Conservation (phyloP, 2,797 vertebrate genomes). For the Cyclopterus lumpus region DNA sequence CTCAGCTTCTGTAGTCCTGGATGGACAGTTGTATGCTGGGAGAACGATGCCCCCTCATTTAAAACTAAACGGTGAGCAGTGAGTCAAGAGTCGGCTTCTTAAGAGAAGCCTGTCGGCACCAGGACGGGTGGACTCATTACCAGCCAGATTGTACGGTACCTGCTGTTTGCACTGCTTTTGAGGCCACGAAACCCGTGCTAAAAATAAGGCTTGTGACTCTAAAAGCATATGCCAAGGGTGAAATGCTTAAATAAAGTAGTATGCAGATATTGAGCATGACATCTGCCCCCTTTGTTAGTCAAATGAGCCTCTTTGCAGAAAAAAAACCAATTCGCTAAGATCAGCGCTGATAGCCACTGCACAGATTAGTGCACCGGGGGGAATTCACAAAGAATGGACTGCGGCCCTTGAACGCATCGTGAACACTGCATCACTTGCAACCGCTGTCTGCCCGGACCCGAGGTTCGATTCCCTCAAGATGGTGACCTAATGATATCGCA, state of each 20-base stretch:
- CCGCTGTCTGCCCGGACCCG: background rate
- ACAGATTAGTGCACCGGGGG: background rate
- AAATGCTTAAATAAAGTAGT: background rate
- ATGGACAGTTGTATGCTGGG: constrained; percentile 34
- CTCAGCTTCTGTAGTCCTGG: constrained; percentile 6
- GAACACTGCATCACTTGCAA: background rate
- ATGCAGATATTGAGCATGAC: background rate
- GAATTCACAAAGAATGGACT: background rate
- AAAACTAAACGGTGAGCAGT: constrained; percentile 12
- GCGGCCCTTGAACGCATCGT: background rate
- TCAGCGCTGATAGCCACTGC: background rate
- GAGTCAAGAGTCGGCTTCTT: constrained; percentile 9
- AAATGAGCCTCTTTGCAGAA: background rate
- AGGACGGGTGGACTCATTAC: constrained; percentile 9
- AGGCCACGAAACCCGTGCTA: background rate
- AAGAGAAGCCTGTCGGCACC: constrained; percentile 6
- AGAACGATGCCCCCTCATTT: constrained; percentile 7
- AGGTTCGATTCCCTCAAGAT: background rate
- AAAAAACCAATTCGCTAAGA: background rate
- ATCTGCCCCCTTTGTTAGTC: too few species aligned
- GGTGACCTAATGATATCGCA: background rate
- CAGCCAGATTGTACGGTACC: background rate
- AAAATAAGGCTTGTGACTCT: background rate
- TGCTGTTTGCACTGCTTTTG: background rate
- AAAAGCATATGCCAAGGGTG: background rate